These are phyloP conservation scores for Perca fluviatilis DNA, from an alignment of 2,113 vertebrate genomes.

Conservation along the genomic window DNA sequence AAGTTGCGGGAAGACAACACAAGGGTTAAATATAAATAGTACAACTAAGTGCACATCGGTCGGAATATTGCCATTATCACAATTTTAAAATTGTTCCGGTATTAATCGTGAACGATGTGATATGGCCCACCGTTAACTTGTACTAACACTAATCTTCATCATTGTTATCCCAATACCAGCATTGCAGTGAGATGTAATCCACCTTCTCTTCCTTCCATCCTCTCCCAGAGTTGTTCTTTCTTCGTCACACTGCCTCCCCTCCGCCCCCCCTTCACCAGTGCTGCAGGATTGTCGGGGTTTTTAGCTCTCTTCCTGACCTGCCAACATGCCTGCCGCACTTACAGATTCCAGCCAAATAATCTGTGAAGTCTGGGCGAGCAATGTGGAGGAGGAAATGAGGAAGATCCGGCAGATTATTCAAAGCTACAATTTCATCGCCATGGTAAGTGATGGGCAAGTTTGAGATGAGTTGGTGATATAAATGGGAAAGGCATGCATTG, in stretches of 20 bases:
- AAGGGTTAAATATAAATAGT: too few relatives aligned
- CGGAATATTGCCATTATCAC: too few relatives aligned
- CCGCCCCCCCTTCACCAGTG: background rate
- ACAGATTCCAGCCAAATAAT: conserved; percentile 98
- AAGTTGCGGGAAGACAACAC: too few relatives aligned
- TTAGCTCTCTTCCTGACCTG: conserved; percentile 63
- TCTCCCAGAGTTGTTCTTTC: conserved; percentile 30
- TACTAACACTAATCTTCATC: background rate
- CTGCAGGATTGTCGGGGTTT: conserved; percentile 60
- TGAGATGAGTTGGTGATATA: background rate
- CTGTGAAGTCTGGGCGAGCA: conserved; percentile 99
- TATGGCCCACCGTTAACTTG: too few relatives aligned
- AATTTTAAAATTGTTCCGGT: too few relatives aligned
- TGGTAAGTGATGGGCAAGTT: conserved; percentile 83
- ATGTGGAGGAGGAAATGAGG: conserved; percentile 98
- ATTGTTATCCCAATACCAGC: background rate
- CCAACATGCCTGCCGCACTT: conserved; percentile 97
- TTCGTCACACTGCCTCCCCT: background rate
- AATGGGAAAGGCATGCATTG: too few relatives aligned
- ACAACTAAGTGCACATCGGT: too few relatives aligned
- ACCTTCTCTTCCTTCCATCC: background rate
- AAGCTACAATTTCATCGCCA: conserved; percentile 97
- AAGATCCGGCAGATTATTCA: conserved; percentile 97
- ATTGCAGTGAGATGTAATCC: background rate
- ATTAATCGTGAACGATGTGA: too few relatives aligned